Evolutionary conservation across 53 echinoderm and acorn worm species (phyloP).

Genomic region (Echinarachnius parma): DNA sequence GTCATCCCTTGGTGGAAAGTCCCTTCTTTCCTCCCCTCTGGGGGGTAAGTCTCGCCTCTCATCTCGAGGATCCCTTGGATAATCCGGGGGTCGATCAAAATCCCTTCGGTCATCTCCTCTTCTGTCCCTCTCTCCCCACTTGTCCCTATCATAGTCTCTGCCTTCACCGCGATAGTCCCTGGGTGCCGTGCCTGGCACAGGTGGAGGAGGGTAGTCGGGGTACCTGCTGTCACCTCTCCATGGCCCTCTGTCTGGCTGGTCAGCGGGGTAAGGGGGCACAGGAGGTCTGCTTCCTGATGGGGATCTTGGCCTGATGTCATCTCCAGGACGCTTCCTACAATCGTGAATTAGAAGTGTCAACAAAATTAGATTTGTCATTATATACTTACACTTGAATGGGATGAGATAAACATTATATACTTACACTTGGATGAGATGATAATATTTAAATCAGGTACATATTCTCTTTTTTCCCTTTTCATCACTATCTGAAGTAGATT

Average conservation of each 20-base stretch:
- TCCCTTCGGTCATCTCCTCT: conserved; percentile 19
- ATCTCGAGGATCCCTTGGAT: not conserved
- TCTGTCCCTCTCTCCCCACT: conserved; percentile 21
- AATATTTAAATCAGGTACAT: too few species aligned
- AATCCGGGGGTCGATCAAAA: not conserved
- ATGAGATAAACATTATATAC: too few species aligned
- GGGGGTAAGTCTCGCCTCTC: conserved; percentile 1
- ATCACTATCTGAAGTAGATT: too few species aligned
- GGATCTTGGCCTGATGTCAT: conserved; percentile 32
- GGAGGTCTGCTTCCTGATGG: conserved; percentile 22
- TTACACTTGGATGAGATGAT: too few species aligned
- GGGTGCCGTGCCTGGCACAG: not conserved
- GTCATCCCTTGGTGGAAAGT: conserved; percentile 37
- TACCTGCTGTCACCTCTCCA: conserved; percentile 30
- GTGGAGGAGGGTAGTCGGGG: conserved; percentile 13
- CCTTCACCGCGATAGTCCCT: conserved; percentile 23
- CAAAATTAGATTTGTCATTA: not conserved
- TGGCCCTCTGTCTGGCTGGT: conserved; percentile 11
- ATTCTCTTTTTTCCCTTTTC: too few species aligned
- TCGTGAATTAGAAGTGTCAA: not conserved
- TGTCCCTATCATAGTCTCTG: conserved; percentile 34
- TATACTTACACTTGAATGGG: too few species aligned
- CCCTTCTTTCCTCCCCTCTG: conserved; percentile 26
- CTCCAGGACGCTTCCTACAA: conserved; percentile 23
- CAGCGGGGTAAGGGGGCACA: conserved; percentile 15